Evolutionary conservation across 2,888 invertebrate species (phyloP).

Genomic region (Tenthredo scrophulariae): DNA sequence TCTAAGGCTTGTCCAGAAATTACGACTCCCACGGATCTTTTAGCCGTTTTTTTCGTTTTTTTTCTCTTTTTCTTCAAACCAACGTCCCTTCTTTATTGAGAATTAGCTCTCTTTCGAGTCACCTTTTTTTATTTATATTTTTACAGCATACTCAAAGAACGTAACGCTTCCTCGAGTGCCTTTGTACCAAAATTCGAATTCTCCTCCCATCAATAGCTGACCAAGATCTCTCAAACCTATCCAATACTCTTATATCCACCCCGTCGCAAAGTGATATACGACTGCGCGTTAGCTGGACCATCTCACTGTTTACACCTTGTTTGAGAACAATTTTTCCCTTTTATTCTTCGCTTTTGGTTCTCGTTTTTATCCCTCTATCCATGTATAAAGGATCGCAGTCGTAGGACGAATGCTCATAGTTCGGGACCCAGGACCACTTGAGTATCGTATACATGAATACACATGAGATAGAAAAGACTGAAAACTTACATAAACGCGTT

Average conservation of each 20-base stretch:
- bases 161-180: conserved; percentile 19
- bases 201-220: conserved; percentile 37
- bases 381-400: conserved; percentile 26
- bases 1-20: conserved; percentile 37
- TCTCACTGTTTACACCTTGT: conserved; percentile 53
- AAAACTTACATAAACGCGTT: conserved; percentile 52
- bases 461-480: neutral
- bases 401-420: conserved; percentile 1
- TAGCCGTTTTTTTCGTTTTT: neutral
- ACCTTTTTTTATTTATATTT: conserved; percentile 38
- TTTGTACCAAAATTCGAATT: conserved; percentile 49
- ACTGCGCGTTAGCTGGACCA: conserved; percentile 9
- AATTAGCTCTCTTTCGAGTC: conserved; percentile 28
- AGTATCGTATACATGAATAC: neutral
- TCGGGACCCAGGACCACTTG: neutral
- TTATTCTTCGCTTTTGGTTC: conserved; percentile 54
- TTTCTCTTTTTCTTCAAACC: neutral
- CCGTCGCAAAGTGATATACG: conserved; percentile 48
- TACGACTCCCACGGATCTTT: conserved; percentile 46
- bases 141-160: conserved; percentile 43
- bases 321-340: conserved; percentile 52
- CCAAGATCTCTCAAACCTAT: conserved; percentile 28
- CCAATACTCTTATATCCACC: conserved; percentile 21
- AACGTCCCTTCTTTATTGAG: conserved; percentile 12
- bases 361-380: neutral